phyloP scores from a whole-genome alignment of 2,113 vertebrate genomes.

The Ariopsis seemanni region DNA sequence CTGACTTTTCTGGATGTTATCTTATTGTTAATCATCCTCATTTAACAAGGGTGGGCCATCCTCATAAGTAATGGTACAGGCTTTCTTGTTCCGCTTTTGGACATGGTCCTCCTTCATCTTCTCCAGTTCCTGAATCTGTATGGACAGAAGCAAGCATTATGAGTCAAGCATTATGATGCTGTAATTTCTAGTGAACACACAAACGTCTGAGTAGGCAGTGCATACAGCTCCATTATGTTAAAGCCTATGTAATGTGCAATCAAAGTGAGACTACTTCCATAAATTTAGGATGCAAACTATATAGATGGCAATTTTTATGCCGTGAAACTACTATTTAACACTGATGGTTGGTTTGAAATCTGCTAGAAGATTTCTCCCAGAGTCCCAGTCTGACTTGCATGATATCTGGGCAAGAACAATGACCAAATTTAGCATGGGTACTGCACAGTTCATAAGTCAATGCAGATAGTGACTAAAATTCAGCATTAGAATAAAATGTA shows the following conservation, averaged over 20 bases:
- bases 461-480: too few relatives aligned
- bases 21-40: slow-evolving; percentile 65
- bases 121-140: slow-evolving; percentile 90
- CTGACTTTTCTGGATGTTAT: not conserved
- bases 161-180: not conserved
- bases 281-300: too few relatives aligned
- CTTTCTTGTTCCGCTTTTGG: slow-evolving; percentile 85
- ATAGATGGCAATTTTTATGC: too few relatives aligned
- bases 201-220: not conserved
- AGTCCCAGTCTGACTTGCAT: too few relatives aligned
- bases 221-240: not conserved
- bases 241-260: not conserved
- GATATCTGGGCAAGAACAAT: too few relatives aligned
- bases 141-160: not conserved
- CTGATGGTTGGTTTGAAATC: too few relatives aligned
- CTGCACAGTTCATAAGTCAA: too few relatives aligned
- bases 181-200: not conserved
- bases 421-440: too few relatives aligned
- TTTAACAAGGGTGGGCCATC: slow-evolving; percentile 73
- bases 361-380: too few relatives aligned
- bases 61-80: slow-evolving; percentile 64
- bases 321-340: too few relatives aligned
- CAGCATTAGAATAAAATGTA: too few relatives aligned
- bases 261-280: not conserved
- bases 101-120: slow-evolving; percentile 94